These are phyloP conservation scores for Aspiorhynchus laticeps DNA, from an alignment of 2,113 vertebrate genomes.

Conservation along the genomic window DNA sequence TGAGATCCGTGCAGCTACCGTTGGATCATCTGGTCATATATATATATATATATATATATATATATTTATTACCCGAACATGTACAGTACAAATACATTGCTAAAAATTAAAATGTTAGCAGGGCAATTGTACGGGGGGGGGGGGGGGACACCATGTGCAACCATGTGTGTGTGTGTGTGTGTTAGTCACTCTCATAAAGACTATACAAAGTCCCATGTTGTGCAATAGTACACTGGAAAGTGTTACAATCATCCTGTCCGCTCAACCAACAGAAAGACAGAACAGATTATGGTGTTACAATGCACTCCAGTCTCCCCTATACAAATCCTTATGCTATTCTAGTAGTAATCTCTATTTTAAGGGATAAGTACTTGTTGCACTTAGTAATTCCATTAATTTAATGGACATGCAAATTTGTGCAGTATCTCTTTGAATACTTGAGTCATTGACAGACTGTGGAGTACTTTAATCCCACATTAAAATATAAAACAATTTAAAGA, in stretches of 20 bases:
- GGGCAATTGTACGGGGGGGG: no score
- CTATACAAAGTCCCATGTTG: neutral
- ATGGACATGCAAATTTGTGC: neutral
- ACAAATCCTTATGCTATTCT: neutral
- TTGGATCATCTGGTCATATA: no score
- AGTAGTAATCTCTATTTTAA: neutral
- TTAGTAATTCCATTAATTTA: neutral
- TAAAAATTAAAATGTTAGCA: neutral
- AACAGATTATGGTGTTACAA: neutral
- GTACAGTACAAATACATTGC: neutral
- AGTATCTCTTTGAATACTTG: slow-evolving; percentile 9
- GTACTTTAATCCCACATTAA: slow-evolving; percentile 10
- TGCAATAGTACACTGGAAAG: neutral
- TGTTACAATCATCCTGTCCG: neutral
- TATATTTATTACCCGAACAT: neutral
- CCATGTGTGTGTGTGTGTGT: no score
- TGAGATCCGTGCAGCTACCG: no score
- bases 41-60: neutral
- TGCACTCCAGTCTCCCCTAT: neutral
- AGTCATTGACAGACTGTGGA: slow-evolving; percentile 3
- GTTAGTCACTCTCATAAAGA: neutral
- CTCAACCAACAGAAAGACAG: neutral
- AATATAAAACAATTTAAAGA: neutral
- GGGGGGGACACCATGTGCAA: no score
- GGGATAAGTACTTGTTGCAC: neutral